Base-by-base conservation (phyloP, 2,797 vertebrate species). In the Macropodus opercularis region DNA sequence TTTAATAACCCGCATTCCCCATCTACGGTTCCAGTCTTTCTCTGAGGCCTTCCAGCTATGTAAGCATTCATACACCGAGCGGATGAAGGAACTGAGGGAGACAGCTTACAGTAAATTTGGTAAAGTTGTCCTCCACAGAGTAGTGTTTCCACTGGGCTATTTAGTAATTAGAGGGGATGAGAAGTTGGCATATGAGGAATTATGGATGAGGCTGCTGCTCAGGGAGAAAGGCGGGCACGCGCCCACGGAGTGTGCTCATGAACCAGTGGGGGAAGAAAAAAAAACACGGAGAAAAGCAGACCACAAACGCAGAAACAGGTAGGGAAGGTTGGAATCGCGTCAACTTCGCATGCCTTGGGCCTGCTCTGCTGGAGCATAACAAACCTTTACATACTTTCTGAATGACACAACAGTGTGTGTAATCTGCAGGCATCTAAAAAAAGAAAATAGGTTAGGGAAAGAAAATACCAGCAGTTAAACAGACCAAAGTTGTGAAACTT, bases 1-100 rank as follows among this genome's bases (percentile, higher is more conserved):
- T 80, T 85, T 65, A 80, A 83, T 77, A 70, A 61, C 3, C 9
- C 51, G 69, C 79, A 83, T 81, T 84, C 69, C 31, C 48, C 27
- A 0, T 63, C 53, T 69, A n/a, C n/a, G n/a, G n/a, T n/a, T 72
- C 53, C 31, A 69, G 50, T 42, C 62, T 70, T 69, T 38, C 69
- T 67, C 43, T 12, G 0, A 52, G 17, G 22, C 48, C 26, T 60
- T 75, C 11, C 41, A 71, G 73, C 58, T 19, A 56, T 8, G 65
- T 63, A 64, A 78, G 75, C 79, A 74, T 41, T 69, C 83, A 86
- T 38, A 47, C 6, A n/a, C 35, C 3, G 24, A 56, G 51, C 34
- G 18, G 49, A 27, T 55, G 46, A 68, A 49, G 34, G 18, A 31
- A 56, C 31, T 54, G 57, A 64, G 24, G 27, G 31, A 44, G 53